Evolutionary conservation across 2,888 invertebrate species (phyloP), one percentile per base, ranked within the genome.

Genomic region (Rhopalosiphum nymphaeae): DNA sequence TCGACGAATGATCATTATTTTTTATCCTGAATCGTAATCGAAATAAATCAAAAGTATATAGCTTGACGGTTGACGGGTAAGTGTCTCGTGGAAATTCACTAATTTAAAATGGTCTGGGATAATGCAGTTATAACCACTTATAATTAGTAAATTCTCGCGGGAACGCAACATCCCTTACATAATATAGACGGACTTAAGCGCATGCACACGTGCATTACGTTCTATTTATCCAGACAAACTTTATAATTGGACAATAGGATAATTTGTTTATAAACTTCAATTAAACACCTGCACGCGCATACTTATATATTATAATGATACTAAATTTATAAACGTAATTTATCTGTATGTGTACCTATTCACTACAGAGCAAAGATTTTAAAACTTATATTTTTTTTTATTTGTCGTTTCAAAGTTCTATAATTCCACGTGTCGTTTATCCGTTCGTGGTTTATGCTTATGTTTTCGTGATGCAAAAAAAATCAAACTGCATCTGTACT

Each of bases 221-320:
- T 78, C 78, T 78, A 78, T 78, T 36, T 78, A 78, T 78, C 36
- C 21, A 78, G 7, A 78, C 78, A 57, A 91, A 91, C 85, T 86
- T 86, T 86, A 25, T 91, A 91, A 91, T 91, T 86, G 46, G 46
- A 91, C 85, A 86, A 56, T 46, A 57, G 56, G 91, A 46, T 57
- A 86, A 57, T 91, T 86, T 86, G 91, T 86, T 86, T 57, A n/a
- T 85, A 56, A 91, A 91, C 44, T 91, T n/a, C n/a, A 86, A 85
- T 86, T 86, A 91, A 86, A 86, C 86, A 56, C 78, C 44, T 85
- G 26, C 26, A 85, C 85, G 1, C 25, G 26, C 49, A 21, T 13
- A 36, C 13, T 16, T n/a, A 36, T 67, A 16, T 16, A n/a, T 78
- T 78, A 78, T 36, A 36, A 42, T 36, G 36, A 36, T 36, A 78